phyloP scores from a whole-genome alignment of 2,797 vertebrate species.

The Neosilurus hyrtlii region DNA sequence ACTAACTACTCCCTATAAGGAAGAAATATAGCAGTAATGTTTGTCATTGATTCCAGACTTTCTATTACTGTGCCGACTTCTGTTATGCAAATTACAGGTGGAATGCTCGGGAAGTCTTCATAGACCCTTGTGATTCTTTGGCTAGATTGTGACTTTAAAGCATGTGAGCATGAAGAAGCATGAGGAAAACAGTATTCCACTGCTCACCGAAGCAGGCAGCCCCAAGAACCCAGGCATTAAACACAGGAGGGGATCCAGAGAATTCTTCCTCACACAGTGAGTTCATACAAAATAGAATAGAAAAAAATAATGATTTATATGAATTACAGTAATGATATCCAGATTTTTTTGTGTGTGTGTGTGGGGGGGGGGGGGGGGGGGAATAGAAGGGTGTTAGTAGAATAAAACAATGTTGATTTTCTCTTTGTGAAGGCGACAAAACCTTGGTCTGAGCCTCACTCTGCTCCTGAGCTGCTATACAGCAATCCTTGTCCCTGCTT shows the following conservation, averaged over 20 bases:
- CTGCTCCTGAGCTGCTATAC: constrained; percentile 70
- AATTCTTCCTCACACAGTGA: constrained; percentile 69
- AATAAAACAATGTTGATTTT: constrained; percentile 21
- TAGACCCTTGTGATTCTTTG: not conserved
- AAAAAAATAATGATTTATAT: not conserved
- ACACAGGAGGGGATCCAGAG: constrained; percentile 52
- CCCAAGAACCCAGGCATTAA: constrained; percentile 37
- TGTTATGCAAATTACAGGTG: constrained; percentile 6
- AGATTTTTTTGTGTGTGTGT: not conserved
- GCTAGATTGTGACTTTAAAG: constrained; percentile 65
- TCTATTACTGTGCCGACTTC: constrained; percentile 4
- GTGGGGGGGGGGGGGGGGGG: too few species aligned
- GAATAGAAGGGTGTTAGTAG: not conserved
- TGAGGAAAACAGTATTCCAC: constrained; percentile 50
- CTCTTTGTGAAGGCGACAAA: constrained; percentile 59
- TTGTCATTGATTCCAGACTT: not conserved
- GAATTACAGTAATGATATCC: not conserved
- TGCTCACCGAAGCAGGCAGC: constrained; percentile 60
- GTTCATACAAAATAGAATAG: constrained; percentile 4
- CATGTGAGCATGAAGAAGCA: constrained; percentile 62
- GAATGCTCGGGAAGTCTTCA: not conserved
- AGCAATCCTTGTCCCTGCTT: constrained; percentile 72
- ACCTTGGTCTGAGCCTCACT: constrained; percentile 66
- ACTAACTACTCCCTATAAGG: not conserved
- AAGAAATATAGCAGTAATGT: not conserved